Conservation (phyloP, 2,113 vertebrate genomes). For the Leptocoma aspasia region DNA sequence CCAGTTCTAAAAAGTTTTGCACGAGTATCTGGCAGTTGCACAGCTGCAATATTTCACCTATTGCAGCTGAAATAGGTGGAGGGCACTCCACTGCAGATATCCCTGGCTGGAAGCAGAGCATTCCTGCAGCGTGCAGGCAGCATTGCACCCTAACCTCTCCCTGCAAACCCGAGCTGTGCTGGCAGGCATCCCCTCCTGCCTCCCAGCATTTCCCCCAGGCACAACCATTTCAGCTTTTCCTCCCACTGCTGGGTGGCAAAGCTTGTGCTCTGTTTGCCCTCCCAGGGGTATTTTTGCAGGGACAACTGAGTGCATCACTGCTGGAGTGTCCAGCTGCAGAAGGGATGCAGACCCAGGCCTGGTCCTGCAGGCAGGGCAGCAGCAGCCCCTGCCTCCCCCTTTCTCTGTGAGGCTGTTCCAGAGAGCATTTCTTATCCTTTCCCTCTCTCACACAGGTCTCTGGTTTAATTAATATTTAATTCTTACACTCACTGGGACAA, state of each 20-base stretch:
- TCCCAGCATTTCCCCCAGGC: rapidly evolving
- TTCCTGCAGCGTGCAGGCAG: background rate
- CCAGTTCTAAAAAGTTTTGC: background rate
- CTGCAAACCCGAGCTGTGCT: rapidly evolving
- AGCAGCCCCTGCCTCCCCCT: background rate
- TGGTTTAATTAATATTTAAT: slow-evolving; percentile 35
- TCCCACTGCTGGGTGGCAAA: background rate
- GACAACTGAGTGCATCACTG: rapidly evolving
- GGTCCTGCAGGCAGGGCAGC: background rate
- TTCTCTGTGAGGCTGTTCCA: background rate
- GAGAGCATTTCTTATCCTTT: background rate
- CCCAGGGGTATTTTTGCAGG: background rate
- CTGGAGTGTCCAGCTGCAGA: background rate
- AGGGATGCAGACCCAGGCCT: background rate
- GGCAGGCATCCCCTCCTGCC: background rate
- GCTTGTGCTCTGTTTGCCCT: background rate
- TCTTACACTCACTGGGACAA: background rate
- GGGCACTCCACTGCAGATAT: background rate
- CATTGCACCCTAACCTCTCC: rapidly evolving
- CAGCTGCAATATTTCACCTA: background rate
- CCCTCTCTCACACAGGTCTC: background rate
- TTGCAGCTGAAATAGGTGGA: no score
- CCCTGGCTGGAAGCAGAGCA: background rate
- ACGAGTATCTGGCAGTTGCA: background rate
- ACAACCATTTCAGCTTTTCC: rapidly evolving